A percentile compares a stretch with the other conserved stretches of the same genome.
Evolutionary conservation across 2,888 invertebrate genomes (phyloP).

Genomic region (Mimas tiliae): DNA sequence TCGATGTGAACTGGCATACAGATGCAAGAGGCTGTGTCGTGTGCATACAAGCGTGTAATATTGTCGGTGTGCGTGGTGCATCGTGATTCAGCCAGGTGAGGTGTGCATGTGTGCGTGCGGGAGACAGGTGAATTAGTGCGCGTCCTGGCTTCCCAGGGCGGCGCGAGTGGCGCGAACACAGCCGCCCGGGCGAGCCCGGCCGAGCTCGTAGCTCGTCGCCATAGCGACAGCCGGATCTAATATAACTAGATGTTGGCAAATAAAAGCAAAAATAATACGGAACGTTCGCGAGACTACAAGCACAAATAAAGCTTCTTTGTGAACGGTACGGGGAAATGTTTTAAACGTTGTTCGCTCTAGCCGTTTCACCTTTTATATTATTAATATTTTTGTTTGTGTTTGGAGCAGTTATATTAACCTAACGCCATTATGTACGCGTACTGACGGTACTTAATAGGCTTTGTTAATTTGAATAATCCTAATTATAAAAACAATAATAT

Average conservation of each 20-base stretch:
- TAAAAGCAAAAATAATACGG: slow-evolving; percentile 54
- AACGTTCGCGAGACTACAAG: slow-evolving; percentile 40
- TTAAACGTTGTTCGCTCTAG: slow-evolving; percentile 15
- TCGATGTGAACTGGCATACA: slow-evolving; percentile 42
- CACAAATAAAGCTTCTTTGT: slow-evolving; percentile 30
- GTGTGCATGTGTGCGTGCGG: slow-evolving; percentile 54
- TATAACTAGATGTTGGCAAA: slow-evolving; percentile 56
- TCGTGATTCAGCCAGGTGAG: slow-evolving; percentile 53
- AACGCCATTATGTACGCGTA: neutral
- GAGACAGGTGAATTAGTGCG: slow-evolving; percentile 68
- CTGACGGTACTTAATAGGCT: neutral
- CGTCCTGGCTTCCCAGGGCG: slow-evolving; percentile 59
- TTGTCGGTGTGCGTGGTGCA: slow-evolving; percentile 52
- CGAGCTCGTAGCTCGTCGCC: slow-evolving; percentile 60
- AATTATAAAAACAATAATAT: no score
- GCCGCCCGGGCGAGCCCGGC: slow-evolving; percentile 46
- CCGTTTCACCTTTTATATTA: slow-evolving; percentile 6
- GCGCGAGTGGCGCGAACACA: slow-evolving; percentile 44
- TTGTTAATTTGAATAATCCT: neutral
- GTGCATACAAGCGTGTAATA: slow-evolving; percentile 64
- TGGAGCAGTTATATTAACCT: neutral
- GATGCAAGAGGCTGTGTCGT: slow-evolving; percentile 55
- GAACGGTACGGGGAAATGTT: slow-evolving; percentile 25
- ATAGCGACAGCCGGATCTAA: slow-evolving; percentile 69
- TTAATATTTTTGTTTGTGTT: neutral